phyloP scores from a whole-genome alignment of 2,797 vertebrate genomes.

The Catamblyrhynchus diadema region DNA sequence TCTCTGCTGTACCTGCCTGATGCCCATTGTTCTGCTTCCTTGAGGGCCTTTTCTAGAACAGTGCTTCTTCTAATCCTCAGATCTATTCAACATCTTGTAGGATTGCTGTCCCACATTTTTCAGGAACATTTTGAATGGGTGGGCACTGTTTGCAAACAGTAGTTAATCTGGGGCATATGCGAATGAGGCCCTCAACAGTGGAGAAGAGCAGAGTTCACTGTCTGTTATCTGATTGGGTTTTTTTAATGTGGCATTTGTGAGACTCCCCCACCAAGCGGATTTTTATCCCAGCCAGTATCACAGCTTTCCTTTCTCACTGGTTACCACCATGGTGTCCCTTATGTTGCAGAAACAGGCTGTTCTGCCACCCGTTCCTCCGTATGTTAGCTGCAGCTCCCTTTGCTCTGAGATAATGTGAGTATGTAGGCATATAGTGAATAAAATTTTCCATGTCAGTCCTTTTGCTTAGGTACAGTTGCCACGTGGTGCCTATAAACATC shows the following conservation, averaged over 20 bases:
- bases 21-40: neutral
- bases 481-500: neutral
- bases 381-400: neutral
- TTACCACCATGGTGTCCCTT: neutral
- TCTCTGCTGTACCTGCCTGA: neutral
- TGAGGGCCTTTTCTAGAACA: neutral
- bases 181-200: neutral
- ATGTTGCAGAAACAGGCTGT: neutral
- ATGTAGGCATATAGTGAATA: too few species aligned
- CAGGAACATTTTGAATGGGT: neutral
- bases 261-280: neutral
- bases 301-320: neutral
- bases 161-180: neutral
- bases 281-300: neutral
- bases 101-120: neutral
- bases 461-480: neutral
- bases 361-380: slow-evolving; percentile 14
- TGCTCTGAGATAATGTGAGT: neutral
- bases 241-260: neutral
- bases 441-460: neutral
- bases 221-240: neutral
- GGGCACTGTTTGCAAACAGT: neutral
- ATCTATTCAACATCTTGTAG: neutral
- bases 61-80: neutral
- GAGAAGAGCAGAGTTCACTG: neutral